Evolutionary conservation across 2,888 invertebrate genomes (phyloP).

Genomic region (Cylloceria caligata): DNA sequence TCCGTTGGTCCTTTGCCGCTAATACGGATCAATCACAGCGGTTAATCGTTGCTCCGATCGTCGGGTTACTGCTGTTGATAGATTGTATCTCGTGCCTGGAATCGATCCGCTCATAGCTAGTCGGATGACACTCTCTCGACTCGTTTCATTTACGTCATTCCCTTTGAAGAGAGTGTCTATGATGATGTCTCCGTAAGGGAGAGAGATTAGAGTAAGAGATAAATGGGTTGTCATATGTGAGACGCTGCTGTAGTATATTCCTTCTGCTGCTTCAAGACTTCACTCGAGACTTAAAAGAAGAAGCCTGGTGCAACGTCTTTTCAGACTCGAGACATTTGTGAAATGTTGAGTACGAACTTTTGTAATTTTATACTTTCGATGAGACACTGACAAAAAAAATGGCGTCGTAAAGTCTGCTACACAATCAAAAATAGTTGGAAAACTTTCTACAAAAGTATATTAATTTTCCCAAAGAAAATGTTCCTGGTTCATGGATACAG

Average conservation of each 20-base stretch:
- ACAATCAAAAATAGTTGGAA: too few species aligned
- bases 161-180: not conserved
- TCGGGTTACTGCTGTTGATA: conserved; percentile 7
- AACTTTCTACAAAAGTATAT: too few species aligned
- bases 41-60: conserved; percentile 31
- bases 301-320: too few species aligned
- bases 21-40: conserved; percentile 15
- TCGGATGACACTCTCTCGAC: conserved; percentile 3
- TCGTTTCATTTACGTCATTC: conserved; percentile 14
- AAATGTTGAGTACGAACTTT: not conserved
- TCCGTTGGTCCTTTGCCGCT: conserved; percentile 1
- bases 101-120: conserved; percentile 7
- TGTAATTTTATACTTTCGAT: too few species aligned
- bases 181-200: not conserved
- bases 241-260: not conserved
- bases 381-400: not conserved
- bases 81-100: conserved; percentile 16
- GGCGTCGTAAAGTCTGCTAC: too few species aligned
- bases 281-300: not conserved
- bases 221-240: not conserved
- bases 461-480: too few species aligned
- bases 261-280: not conserved
- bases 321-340: not conserved
- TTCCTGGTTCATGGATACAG: too few species aligned
- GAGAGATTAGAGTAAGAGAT: conserved; percentile 19